These are phyloP conservation scores for Cynopterus brachyotis DNA, from an alignment of 2,113 vertebrate species.

Conservation along the genomic window DNA sequence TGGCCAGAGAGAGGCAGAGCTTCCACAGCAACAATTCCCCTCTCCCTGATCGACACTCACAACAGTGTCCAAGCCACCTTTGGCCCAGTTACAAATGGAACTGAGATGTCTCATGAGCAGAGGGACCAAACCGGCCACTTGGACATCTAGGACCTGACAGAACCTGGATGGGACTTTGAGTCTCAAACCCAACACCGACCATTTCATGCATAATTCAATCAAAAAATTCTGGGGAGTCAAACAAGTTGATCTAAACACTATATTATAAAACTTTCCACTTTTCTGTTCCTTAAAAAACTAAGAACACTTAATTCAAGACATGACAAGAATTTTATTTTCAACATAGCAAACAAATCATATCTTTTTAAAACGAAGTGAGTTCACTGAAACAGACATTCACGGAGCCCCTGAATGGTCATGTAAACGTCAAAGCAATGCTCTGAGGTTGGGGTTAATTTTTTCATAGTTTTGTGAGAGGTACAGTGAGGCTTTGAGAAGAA, in stretches of 20 bases:
- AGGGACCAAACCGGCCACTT: accelerated
- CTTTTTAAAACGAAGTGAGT: not conserved
- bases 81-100: not conserved
- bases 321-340: not conserved
- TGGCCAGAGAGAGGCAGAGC: accelerated
- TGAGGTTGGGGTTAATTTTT: not conserved
- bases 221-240: not conserved
- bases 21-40: accelerated
- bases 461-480: not conserved
- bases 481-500: not conserved
- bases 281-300: not conserved
- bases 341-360: not conserved
- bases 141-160: not conserved
- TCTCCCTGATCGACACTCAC: accelerated
- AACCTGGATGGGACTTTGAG: not conserved
- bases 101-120: accelerated
- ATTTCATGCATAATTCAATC: too few relatives aligned
- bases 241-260: not conserved
- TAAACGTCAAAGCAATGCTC: not conserved
- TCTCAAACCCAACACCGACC: not conserved
- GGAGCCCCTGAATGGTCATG: accelerated
- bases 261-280: not conserved
- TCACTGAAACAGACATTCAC: not conserved
- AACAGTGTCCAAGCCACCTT: not conserved
- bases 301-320: not conserved